Conservation (phyloP, 2,888 invertebrate species). For the Hedya salicella region DNA sequence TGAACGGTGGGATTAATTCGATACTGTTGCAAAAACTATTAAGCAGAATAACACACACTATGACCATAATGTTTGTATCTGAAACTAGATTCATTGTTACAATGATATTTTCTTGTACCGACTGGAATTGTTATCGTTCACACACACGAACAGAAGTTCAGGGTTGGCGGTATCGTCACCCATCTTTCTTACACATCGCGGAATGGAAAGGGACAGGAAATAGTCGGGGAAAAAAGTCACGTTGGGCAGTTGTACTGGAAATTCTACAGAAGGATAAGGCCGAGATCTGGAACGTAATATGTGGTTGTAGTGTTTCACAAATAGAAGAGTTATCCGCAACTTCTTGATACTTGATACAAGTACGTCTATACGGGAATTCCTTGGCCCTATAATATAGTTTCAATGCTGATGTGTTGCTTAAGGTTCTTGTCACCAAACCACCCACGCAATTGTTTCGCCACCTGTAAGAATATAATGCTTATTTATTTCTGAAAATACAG, state of each 20-base stretch:
- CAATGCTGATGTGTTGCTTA: constrained; percentile 55
- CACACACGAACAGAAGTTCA: no score
- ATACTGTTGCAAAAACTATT: constrained; percentile 1
- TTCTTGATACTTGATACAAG: not conserved
- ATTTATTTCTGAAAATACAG: not conserved
- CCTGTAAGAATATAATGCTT: constrained; percentile 55
- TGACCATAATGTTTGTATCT: constrained; percentile 2
- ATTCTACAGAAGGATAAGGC: no score
- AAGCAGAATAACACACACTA: constrained; percentile 13
- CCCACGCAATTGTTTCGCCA: constrained; percentile 56
- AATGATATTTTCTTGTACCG: constrained; percentile 5
- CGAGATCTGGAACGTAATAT: no score
- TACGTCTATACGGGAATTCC: not conserved
- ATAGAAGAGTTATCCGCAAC: not conserved
- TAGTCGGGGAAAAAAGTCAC: no score
- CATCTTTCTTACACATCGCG: no score
- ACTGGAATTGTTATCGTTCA: no score
- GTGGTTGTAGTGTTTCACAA: no score
- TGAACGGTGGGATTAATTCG: constrained; percentile 7
- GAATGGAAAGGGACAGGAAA: no score
- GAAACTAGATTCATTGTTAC: not conserved
- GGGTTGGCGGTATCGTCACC: no score
- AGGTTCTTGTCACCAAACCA: constrained; percentile 64
- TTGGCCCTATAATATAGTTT: constrained; percentile 46
- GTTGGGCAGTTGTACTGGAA: no score